Percentiles rank a stretch among this genome's conserved stretches.
These are phyloP conservation scores for Tenebrosternarchus preto DNA, from an alignment of 2,113 vertebrate species.

Conservation along the genomic window DNA sequence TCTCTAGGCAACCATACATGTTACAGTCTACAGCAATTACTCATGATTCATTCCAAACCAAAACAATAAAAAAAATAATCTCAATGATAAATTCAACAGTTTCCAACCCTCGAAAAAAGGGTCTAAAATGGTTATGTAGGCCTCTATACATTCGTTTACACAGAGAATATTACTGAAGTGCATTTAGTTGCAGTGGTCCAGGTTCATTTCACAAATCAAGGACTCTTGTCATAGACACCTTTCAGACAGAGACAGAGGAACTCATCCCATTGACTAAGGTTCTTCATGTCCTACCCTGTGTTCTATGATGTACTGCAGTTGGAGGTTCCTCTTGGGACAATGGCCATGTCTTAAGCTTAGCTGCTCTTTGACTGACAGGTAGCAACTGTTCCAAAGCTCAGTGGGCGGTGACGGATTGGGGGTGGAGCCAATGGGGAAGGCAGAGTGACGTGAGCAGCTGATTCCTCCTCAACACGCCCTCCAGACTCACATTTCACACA, in stretches of 20 bases:
- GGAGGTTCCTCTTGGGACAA: slow-evolving; percentile 10
- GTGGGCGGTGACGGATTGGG: neutral
- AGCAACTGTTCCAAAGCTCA: slow-evolving; percentile 24
- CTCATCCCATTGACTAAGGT: neutral
- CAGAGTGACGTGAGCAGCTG: slow-evolving; percentile 1
- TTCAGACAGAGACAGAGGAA: neutral
- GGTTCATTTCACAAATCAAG: slow-evolving; percentile 35
- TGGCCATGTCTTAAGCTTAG: slow-evolving; percentile 31
- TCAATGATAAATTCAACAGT: slow-evolving; percentile 1
- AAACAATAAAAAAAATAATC: slow-evolving; percentile 22
- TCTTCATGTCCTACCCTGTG: slow-evolving; percentile 7
- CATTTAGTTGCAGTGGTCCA: slow-evolving; percentile 47
- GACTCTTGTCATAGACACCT: slow-evolving; percentile 12
- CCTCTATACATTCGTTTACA: slow-evolving; percentile 34
- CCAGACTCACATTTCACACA: slow-evolving; percentile 8
- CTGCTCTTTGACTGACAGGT: slow-evolving; percentile 44
- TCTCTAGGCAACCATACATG: neutral
- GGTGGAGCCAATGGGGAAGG: slow-evolving; percentile 19
- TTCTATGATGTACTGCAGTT: slow-evolving; percentile 30
- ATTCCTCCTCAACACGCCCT: slow-evolving; percentile 18
- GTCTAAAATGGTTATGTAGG: slow-evolving; percentile 4
- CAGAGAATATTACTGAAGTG: slow-evolving; percentile 43
- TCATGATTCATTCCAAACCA: neutral
- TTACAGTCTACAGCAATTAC: neutral
- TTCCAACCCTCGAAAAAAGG: neutral